Evolutionary conservation across 1,140 invertebrate species (phyloP).

Genomic region (Halesus radiatus): DNA sequence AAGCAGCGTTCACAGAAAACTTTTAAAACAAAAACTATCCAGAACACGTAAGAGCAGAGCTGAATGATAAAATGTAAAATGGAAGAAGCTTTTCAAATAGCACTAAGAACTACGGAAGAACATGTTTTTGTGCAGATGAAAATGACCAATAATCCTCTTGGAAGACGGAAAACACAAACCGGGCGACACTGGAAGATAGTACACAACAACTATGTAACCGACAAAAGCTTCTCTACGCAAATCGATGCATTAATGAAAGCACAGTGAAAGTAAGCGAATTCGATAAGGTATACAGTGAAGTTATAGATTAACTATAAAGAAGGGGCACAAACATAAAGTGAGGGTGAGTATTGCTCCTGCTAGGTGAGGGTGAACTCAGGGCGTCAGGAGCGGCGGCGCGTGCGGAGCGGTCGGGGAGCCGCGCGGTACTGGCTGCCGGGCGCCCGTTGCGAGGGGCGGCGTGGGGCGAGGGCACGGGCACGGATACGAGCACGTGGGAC

Average conservation of each 20-base stretch:
- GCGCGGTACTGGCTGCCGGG: constrained; percentile 23
- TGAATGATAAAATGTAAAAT: not conserved
- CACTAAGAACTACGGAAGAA: not conserved
- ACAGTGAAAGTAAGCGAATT: constrained; percentile 14
- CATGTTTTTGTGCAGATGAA: not conserved
- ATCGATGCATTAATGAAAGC: constrained; percentile 13
- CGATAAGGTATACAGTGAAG: not conserved
- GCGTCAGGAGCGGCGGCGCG: constrained; percentile 14
- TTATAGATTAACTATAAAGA: constrained; percentile 23
- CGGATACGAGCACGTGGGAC: not conserved
- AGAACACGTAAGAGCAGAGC: not conserved
- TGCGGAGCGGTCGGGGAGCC: constrained; percentile 33
- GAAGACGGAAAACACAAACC: not conserved
- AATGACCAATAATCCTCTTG: not conserved
- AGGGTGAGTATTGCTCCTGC: constrained; percentile 30
- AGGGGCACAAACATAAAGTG: constrained; percentile 34
- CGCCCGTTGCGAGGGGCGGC: not conserved
- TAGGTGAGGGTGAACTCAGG: not conserved
- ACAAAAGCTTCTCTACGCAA: not conserved
- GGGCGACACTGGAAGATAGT: not conserved
- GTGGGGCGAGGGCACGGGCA: not conserved
- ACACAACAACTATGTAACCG: not conserved
- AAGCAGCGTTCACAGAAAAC: too few relatives aligned
- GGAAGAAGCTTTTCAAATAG: not conserved
- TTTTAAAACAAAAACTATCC: too few relatives aligned